A percentile compares a stretch with the other conserved stretches of the same genome.
These are phyloP conservation scores for Papilio xuthus DNA, from an alignment of 1,140 invertebrate species.

Conservation along the genomic window DNA sequence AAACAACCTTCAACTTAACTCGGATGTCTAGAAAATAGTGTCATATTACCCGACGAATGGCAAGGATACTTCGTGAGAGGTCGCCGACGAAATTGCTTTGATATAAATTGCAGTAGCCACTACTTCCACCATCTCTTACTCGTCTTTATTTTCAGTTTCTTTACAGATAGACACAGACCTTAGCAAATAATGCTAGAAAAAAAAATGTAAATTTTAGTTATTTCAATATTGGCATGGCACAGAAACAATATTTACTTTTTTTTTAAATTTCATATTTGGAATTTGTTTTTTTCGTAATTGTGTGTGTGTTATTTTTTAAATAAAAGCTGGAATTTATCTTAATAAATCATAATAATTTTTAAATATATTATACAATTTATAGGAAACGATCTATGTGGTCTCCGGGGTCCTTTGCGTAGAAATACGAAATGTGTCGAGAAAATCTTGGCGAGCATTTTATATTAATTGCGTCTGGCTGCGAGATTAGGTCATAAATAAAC, in stretches of 20 bases:
- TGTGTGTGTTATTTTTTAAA: too few relatives aligned
- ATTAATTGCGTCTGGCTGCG: constrained; percentile 7
- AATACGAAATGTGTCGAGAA: not conserved
- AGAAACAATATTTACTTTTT: too few relatives aligned
- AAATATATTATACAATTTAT: not conserved
- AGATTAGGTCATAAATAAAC: constrained; percentile 35
- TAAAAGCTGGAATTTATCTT: not conserved
- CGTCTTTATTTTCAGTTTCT: not conserved
- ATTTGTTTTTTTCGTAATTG: too few relatives aligned
- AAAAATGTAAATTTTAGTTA: too few relatives aligned
- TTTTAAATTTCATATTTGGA: too few relatives aligned
- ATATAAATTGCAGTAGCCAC: not conserved
- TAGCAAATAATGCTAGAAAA: too few relatives aligned
- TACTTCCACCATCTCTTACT: not conserved
- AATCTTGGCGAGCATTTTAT: constrained; percentile 18
- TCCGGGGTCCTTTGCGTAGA: not conserved
- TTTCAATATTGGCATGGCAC: too few relatives aligned
- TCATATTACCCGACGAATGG: not conserved
- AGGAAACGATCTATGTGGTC: not conserved
- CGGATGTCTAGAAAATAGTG: not conserved
- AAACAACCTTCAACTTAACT: not conserved
- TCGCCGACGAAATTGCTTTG: not conserved
- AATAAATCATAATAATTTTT: not conserved
- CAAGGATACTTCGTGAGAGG: not conserved
- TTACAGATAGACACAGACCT: not conserved